Conservation (phyloP, 1,140 invertebrate genomes). For the Globodera ellingtonae region DNA sequence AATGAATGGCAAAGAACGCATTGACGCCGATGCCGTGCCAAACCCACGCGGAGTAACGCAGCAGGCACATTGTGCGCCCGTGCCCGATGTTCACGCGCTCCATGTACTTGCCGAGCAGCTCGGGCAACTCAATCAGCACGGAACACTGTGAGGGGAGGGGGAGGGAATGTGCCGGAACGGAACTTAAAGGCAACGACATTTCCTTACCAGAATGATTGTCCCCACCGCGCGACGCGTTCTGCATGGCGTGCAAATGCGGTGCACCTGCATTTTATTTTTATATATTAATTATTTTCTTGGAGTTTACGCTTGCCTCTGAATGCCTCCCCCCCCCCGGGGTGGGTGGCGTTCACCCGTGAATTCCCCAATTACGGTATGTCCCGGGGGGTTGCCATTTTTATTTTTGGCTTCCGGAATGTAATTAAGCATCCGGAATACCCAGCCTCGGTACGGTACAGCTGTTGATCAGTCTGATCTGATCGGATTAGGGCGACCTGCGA, state of each 20-base stretch:
- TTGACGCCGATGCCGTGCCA: conserved; percentile 46
- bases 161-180: too few species aligned
- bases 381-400: too few species aligned
- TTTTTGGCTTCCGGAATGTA: too few species aligned
- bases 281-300: background rate
- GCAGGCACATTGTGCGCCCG: conserved; percentile 37
- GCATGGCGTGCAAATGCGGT: conserved; percentile 54
- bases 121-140: conserved; percentile 52
- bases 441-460: too few species aligned
- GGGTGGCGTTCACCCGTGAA: too few species aligned
- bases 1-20: conserved; percentile 51
- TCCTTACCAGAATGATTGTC: conserved; percentile 45
- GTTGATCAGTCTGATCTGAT: too few species aligned
- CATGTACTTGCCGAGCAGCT: conserved; percentile 54
- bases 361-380: too few species aligned
- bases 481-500: too few species aligned
- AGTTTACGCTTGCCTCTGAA: too few species aligned
- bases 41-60: conserved; percentile 48
- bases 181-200: too few species aligned
- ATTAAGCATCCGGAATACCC: too few species aligned
- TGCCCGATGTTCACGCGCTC: conserved; percentile 23
- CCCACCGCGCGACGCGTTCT: conserved; percentile 47
- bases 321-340: too few species aligned
- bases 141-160: conserved; percentile 40
- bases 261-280: conserved; percentile 26